Base-by-base conservation (phyloP, 2,888 invertebrate species). In the Torymus auratus region DNA sequence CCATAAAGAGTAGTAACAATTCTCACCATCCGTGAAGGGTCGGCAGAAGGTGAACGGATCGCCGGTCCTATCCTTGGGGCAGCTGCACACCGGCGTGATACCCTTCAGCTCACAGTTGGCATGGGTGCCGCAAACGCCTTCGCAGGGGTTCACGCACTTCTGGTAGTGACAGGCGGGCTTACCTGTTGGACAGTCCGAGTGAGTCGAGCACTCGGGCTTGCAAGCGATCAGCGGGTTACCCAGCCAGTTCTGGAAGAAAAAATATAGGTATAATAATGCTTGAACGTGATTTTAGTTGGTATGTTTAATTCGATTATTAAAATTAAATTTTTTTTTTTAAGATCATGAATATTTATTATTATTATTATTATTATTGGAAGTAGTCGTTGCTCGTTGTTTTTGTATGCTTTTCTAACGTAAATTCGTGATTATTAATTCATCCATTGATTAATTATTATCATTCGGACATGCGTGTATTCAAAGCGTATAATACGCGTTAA, bases 61-160 rank as follows among this genome's bases (percentile, higher is more conserved):
- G 1, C 97, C 97, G 28, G 96, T 96, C 95, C 96, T 96, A 87
- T 96, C 95, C 87, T 93, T 94, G 0, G 97, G 96, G 89, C 97
- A 97, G 78, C 96, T 96, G 91, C 97, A 97, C 15, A 97, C 94
- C 0, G 97, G 96, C 5, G 96, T 96, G 72, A 96, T 92, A 3
- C 95, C 96, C 64, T 95, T 93, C 60, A 96, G 92, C 86, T 94
- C 93, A 90, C 97, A 97, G 86, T 96, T 95, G 2, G 97, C 97
- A 83, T 94, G 94, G 15, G 94, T 92, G 61, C 96, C 97, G 86
- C 96, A 97, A 7, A 95, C 95, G 69, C 95, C 81, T 17, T 94
- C 94, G 89, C 97, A 97, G 0, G 97, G 97, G 90, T 97, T 95
- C 77, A 95, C 93, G 89, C 97, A 97, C 82, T 95, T 94, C 85